phyloP scores from a whole-genome alignment of 2,888 invertebrate genomes.

The Aporophyla nigra region DNA sequence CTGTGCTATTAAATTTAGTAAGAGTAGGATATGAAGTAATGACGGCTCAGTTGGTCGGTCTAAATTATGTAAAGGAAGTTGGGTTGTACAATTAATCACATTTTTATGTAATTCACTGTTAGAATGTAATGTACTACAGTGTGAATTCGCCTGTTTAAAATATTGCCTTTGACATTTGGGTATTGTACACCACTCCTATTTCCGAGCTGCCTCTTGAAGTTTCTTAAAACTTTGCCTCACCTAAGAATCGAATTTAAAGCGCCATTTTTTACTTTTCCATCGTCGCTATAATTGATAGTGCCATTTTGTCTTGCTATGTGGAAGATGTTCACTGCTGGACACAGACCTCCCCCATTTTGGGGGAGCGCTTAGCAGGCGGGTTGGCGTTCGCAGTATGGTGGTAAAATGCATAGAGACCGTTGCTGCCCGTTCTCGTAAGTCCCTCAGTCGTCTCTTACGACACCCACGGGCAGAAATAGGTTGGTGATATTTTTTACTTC shows the following conservation, averaged over 20 bases:
- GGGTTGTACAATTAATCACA: background rate
- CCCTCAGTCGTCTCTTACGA: background rate
- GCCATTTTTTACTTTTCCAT: no score
- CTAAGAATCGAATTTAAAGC: background rate
- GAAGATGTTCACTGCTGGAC: no score
- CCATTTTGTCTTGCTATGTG: no score
- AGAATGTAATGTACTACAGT: background rate
- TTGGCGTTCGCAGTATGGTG: no score
- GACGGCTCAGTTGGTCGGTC: background rate
- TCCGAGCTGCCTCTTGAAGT: background rate
- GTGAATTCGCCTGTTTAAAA: background rate
- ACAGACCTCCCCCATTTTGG: no score
- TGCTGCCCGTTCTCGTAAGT: no score
- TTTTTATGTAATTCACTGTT: conserved; percentile 15
- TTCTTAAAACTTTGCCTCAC: background rate
- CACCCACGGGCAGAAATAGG: no score
- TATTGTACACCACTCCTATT: background rate
- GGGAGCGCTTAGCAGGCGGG: no score
- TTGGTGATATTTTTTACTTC: no score
- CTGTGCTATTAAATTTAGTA: background rate
- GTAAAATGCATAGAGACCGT: no score
- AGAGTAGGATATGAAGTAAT: conserved; percentile 2
- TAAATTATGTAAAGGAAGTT: conserved; percentile 1
- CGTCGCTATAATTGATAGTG: no score
- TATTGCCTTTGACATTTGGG: background rate